Evolutionary conservation across 2,797 vertebrate genomes (phyloP), one percentile per base, ranked within the genome.

Genomic region (Spea hammondii): DNA sequence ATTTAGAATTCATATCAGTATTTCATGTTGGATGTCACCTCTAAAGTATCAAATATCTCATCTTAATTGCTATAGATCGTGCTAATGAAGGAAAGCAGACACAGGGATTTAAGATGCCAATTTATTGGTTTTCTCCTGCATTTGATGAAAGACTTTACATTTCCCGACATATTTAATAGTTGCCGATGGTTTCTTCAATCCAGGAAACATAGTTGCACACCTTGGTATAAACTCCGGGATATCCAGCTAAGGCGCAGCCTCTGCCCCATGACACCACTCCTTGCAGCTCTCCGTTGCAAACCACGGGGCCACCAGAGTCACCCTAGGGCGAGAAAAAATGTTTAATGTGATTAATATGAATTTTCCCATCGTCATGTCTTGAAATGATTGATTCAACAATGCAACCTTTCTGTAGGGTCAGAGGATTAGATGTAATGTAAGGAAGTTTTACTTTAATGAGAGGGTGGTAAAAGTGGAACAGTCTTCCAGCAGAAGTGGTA

Each of bases 211-310:
- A 92, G 81, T 90, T 90, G 85, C 95, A 97, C 50, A 95, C 90
- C 85, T 92, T 92, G 14, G 94, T 94, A 87, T 96, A 96, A 82
- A 97, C 94, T 0, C 94, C 93, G 0, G 95, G 94, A 7, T 86
- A 84, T 75, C 92, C 83, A 5, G 68, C 88, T 79, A 82, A 86
- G 46, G 92, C 91, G 0, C 95, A 95, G 69, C 94, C 95, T 0
- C 79, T 5, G 0, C 94, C 95, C 95, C 95, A 97, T 0, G 94
- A 97, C 3, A 96, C 93, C 13, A 94, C 84, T n/a, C 95, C 95
- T 12, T 97, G 94, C 62, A 98, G 90, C 68, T 86, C 8, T 0
- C 87, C 86, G 0, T 92, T 90, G 83, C 95, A 97, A 78, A 93
- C 93, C 70, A 96, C 86, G 46, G 94, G 95, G 6, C 94, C 94